These are phyloP conservation scores for Coelopa pilipes DNA, from an alignment of 2,888 invertebrate genomes.

Conservation along the genomic window DNA sequence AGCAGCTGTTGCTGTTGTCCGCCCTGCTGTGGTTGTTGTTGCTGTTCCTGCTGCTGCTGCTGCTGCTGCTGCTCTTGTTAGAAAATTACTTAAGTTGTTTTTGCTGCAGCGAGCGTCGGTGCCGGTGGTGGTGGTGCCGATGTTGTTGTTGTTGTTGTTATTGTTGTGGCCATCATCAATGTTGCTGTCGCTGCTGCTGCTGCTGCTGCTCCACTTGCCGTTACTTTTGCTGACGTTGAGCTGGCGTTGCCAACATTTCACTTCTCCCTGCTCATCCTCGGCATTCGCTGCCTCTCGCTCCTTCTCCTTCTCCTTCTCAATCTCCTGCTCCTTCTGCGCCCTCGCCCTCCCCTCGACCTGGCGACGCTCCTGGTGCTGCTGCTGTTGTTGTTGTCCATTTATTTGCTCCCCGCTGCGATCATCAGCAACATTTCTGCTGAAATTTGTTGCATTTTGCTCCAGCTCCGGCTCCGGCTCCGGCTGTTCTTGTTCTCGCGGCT, in stretches of 20 bases:
- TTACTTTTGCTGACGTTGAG: slow-evolving; percentile 14
- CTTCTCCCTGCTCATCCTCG: slow-evolving; percentile 33
- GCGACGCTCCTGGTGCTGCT: too few species aligned
- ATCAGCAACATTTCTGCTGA: slow-evolving; percentile 22
- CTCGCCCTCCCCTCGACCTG: too few species aligned
- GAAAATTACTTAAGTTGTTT: slow-evolving; percentile 16
- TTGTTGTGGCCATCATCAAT: background rate
- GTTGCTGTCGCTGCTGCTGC: background rate
- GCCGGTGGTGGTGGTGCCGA: background rate
- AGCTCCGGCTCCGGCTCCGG: slow-evolving; percentile 17
- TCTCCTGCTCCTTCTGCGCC: too few species aligned
- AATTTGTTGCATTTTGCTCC: slow-evolving; percentile 18
- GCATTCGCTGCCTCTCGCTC: too few species aligned
- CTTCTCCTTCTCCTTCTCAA: too few species aligned
- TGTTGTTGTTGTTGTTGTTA: slow-evolving; percentile 7
- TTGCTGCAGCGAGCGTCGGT: background rate
- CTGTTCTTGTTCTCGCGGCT: slow-evolving; percentile 17
- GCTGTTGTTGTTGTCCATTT: slow-evolving; percentile 7
- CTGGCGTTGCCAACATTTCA: slow-evolving; percentile 36
- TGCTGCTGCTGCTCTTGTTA: slow-evolving; percentile 19
- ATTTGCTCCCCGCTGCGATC: slow-evolving; percentile 22
- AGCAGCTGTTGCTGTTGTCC: slow-evolving; percentile 38
- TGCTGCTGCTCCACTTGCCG: background rate
- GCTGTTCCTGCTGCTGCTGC: slow-evolving; percentile 42
- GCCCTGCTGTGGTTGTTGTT: slow-evolving; percentile 38